These are phyloP conservation scores for Agriopis leucophaearia DNA, from an alignment of 2,888 invertebrate genomes.

Conservation along the genomic window DNA sequence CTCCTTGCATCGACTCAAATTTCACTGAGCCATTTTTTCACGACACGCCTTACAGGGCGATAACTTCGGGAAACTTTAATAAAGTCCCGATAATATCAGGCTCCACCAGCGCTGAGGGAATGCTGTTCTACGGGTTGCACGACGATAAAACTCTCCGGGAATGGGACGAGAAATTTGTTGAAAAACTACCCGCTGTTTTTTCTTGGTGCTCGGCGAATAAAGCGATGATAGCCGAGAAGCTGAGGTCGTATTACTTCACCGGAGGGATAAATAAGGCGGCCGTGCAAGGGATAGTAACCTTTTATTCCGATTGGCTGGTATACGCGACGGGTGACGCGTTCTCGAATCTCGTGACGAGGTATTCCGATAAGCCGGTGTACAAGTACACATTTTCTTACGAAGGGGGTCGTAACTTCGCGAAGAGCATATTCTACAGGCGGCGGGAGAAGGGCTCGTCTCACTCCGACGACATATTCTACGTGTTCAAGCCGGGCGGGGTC, in stretches of 20 bases:
- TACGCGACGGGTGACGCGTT: slow-evolving; percentile 66
- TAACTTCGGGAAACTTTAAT: slow-evolving; percentile 69
- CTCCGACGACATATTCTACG: slow-evolving; percentile 76
- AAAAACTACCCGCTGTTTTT: slow-evolving; percentile 73
- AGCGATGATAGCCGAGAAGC: slow-evolving; percentile 58
- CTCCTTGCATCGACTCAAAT: slow-evolving; percentile 72
- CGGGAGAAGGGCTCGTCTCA: slow-evolving; percentile 65
- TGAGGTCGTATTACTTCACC: slow-evolving; percentile 72
- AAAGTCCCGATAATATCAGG: slow-evolving; percentile 76
- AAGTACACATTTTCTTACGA: slow-evolving; percentile 74
- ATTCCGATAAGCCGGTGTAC: slow-evolving; percentile 68
- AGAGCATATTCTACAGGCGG: slow-evolving; percentile 55
- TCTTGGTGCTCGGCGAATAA: slow-evolving; percentile 66
- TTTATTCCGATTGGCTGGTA: slow-evolving; percentile 75
- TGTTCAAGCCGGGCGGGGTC: slow-evolving; percentile 74
- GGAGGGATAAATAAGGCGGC: slow-evolving; percentile 53
- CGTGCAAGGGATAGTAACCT: slow-evolving; percentile 58
- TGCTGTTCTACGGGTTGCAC: slow-evolving; percentile 72
- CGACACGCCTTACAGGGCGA: slow-evolving; percentile 69
- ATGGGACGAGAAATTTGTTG: slow-evolving; percentile 64
- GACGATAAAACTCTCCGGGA: slow-evolving; percentile 60
- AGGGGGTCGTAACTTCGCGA: slow-evolving; percentile 72
- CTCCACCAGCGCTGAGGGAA: slow-evolving; percentile 68
- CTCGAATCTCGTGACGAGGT: slow-evolving; percentile 60
- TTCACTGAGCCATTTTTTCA: slow-evolving; percentile 70